Evolutionary conservation across 1,140 invertebrate genomes (phyloP).

Genomic region (Drosophila nebulosa): DNA sequence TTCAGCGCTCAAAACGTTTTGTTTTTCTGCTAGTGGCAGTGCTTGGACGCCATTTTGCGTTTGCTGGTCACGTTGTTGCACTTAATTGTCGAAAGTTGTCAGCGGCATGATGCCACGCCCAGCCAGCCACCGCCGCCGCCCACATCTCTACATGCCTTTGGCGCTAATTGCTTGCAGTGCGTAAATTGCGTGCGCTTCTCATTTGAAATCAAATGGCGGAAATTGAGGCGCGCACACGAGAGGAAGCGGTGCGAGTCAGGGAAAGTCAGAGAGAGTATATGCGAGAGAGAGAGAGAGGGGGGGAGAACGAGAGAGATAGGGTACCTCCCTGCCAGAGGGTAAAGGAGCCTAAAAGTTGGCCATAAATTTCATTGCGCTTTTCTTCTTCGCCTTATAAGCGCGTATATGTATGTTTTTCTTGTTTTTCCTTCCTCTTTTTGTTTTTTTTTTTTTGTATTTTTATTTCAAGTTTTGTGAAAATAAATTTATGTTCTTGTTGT

Average conservation of each 20-base stretch:
- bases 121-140: background rate
- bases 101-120: conserved; percentile 32
- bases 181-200: conserved; percentile 40
- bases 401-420: background rate
- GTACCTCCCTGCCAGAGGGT: background rate
- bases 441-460: conserved; percentile 31
- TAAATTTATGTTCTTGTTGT: conserved; percentile 59
- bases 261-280: background rate
- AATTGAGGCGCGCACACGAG: conserved; percentile 10
- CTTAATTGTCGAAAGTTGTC: conserved; percentile 58
- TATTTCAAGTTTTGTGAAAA: conserved; percentile 54
- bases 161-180: conserved; percentile 47
- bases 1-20: background rate
- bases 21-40: background rate
- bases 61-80: conserved; percentile 56
- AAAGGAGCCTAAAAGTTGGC: conserved; percentile 34
- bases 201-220: conserved; percentile 39
- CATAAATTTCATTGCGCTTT: conserved; percentile 47
- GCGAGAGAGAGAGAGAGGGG: background rate
- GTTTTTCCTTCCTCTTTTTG: background rate
- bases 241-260: background rate
- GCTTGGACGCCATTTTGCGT: conserved; percentile 32
- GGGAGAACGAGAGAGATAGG: background rate
- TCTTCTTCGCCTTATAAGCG: conserved; percentile 20
- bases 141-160: background rate